These are phyloP conservation scores for Ornithorhynchus anatinus DNA, from an alignment of 2,113 vertebrate genomes.

Conservation along the genomic window DNA sequence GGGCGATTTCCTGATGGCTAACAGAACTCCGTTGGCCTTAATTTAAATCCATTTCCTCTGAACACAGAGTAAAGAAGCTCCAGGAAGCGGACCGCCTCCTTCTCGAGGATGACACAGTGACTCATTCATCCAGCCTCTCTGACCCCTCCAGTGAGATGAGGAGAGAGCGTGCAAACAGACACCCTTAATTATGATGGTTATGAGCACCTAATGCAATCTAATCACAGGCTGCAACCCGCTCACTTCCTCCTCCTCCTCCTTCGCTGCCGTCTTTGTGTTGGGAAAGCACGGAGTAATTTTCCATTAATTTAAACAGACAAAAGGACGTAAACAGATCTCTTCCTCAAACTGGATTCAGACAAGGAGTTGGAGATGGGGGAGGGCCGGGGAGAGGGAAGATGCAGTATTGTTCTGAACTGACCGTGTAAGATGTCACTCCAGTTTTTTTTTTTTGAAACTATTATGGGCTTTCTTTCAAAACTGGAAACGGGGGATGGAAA, in stretches of 20 bases:
- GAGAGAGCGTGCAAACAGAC: background rate
- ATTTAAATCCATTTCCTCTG: no score
- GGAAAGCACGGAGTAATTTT: background rate
- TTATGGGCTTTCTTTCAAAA: conserved; percentile 37
- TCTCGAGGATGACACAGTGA: background rate
- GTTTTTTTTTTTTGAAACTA: background rate
- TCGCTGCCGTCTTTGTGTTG: background rate
- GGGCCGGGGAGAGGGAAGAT: background rate
- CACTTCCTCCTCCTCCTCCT: background rate
- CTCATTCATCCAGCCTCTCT: background rate
- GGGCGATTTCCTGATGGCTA: no score
- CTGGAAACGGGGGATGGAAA: conserved; percentile 46
- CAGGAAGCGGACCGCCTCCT: no score
- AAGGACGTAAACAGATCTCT: background rate
- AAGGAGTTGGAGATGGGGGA: background rate
- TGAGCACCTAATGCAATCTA: background rate
- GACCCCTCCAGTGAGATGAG: background rate
- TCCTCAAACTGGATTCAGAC: background rate
- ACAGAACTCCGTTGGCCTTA: no score
- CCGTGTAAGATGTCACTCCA: background rate
- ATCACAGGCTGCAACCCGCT: background rate
- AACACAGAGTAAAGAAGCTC: no score
- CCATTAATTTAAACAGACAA: background rate
- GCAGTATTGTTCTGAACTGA: background rate
- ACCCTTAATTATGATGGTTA: background rate